Conservation (phyloP, 2,888 invertebrate species). For the Drosophila phalerata region DNA sequence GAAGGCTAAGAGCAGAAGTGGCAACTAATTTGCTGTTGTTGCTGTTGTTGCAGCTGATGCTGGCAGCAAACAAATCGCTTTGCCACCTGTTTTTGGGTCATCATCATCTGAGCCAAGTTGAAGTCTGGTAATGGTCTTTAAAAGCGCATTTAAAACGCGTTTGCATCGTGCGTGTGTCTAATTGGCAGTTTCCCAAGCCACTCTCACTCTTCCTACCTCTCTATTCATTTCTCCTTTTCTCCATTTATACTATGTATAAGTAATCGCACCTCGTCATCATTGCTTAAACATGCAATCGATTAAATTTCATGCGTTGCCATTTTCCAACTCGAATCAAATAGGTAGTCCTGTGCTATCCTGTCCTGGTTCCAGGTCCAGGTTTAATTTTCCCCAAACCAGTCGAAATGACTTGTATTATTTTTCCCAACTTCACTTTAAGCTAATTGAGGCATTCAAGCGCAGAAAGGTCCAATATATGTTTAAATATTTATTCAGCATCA, state of each 20-base stretch:
- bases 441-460: slow-evolving; percentile 19
- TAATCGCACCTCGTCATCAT: slow-evolving; percentile 54
- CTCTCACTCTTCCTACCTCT: not conserved
- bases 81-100: slow-evolving; percentile 57
- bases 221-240: slow-evolving; percentile 3
- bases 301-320: slow-evolving; percentile 50
- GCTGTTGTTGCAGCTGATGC: slow-evolving; percentile 28
- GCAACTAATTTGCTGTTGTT: too few relatives aligned
- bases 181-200: slow-evolving; percentile 31
- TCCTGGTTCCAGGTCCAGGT: slow-evolving; percentile 6
- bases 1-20: too few relatives aligned
- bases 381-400: not conserved
- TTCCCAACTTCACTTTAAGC: not conserved
- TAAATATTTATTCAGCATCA: slow-evolving; percentile 36
- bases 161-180: slow-evolving; percentile 56
- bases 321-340: slow-evolving; percentile 17
- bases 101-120: slow-evolving; percentile 13
- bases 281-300: slow-evolving; percentile 40
- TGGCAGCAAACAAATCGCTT: slow-evolving; percentile 17
- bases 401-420: slow-evolving; percentile 41
- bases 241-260: slow-evolving; percentile 1
- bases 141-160: slow-evolving; percentile 77
- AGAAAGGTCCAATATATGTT: slow-evolving; percentile 12
- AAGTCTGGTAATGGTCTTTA: slow-evolving; percentile 58
- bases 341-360: slow-evolving; percentile 23